Conservation (phyloP, 2,113 vertebrate genomes). For the Megaceryle torquata region DNA sequence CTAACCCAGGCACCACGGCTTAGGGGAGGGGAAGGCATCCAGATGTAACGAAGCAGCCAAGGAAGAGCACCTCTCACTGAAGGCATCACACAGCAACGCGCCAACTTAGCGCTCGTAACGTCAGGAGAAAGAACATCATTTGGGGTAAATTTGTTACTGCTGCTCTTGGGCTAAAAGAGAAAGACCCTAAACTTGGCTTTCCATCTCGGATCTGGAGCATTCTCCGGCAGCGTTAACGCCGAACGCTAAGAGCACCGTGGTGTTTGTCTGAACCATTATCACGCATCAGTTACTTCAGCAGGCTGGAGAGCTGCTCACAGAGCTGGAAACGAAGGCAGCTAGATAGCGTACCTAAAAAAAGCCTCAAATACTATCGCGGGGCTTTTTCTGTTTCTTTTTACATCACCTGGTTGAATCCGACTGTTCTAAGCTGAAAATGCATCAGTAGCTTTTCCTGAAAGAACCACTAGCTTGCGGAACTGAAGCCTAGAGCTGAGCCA, state of each 20-base stretch:
- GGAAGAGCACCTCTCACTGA: not conserved
- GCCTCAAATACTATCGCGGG: not conserved
- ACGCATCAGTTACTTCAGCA: not conserved
- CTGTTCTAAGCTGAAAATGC: not conserved
- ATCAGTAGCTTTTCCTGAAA: not conserved
- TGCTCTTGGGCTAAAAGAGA: no score
- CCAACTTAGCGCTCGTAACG: not conserved
- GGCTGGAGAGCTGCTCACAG: constrained; percentile 25
- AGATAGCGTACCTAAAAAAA: not conserved
- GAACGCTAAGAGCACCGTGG: not conserved
- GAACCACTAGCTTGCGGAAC: not conserved
- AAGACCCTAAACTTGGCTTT: not conserved
- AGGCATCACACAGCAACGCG: rapidly evolving
- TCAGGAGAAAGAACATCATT: rapidly evolving
- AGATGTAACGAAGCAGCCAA: not conserved
- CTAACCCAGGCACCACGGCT: rapidly evolving
- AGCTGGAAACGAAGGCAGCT: not conserved
- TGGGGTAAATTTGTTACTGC: not conserved
- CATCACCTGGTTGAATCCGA: not conserved
- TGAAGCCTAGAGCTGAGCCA: not conserved
- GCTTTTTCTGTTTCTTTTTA: not conserved
- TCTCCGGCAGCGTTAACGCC: not conserved
- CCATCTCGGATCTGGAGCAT: not conserved
- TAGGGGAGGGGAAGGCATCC: not conserved
- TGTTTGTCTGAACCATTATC: constrained; percentile 21